Base-by-base conservation (phyloP, 2,797 vertebrate genomes). In the Diplodus sargus region DNA sequence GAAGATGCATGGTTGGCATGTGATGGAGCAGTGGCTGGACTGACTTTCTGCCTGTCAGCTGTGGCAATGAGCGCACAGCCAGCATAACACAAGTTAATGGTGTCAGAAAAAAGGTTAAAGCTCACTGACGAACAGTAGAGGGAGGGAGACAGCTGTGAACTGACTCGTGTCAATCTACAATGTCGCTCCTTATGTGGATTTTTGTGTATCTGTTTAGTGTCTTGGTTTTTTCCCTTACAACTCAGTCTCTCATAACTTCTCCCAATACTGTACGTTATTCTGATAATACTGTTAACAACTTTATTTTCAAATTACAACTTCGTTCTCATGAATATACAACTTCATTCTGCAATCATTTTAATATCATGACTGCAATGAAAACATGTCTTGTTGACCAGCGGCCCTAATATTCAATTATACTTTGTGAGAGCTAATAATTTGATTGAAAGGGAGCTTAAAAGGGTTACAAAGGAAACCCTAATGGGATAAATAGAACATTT, bases 51-150 rank as follows among this genome's bases (percentile, higher is more conserved):
- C 45, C 68, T 63, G 57, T 30, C 43, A 64, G 42, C 64, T 65
- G 59, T 70, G 65, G 59, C 54, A 77, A 57, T 25, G 12, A 66
- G 28, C 1, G 0, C 45, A 22, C 25, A 47, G 47, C 65, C 34
- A 45, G 65, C 54, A 70, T 49, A 74, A 53, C 16, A 60, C 61
- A 80, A 62, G 62, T 59, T 43, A 45, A 54, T 73, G 54, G 58
- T 65, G 71, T 60, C n/a, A 79, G 54, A 70, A 68, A 60, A 60
- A 51, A 58, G 30, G 71, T 63, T 63, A 68, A 63, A 68, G 47
- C 28, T 23, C 52, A 53, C 25, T 74, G 34, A 48, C 68, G 54
- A 15, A 67, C 18, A 18, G 39, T 23, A 22, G 28, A 61, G 47
- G 22, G 68, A 39, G 9, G 10, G 47, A 65, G 34, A 57, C 20